These are phyloP conservation scores for Cabera pusaria DNA, from an alignment of 2,888 invertebrate species.

Conservation along the genomic window DNA sequence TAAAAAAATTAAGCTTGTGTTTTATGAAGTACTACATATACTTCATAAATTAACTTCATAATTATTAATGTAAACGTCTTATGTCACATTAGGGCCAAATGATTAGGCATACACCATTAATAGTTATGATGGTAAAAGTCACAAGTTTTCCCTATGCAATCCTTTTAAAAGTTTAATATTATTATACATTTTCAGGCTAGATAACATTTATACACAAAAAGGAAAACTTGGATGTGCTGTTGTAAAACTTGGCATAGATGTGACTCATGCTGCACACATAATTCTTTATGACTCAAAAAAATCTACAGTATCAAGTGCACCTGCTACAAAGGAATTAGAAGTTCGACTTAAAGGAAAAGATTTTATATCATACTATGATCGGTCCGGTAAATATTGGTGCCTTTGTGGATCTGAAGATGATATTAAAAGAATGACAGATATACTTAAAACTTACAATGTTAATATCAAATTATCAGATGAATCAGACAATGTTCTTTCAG, in stretches of 20 bases:
- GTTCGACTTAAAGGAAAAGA: conserved; percentile 54
- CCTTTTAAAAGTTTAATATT: too few species aligned
- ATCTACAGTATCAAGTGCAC: conserved; percentile 57
- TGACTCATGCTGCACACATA: background rate
- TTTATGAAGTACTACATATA: too few species aligned
- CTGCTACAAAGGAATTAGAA: conserved; percentile 47
- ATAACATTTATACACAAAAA: conserved; percentile 54
- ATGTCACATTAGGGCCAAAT: too few species aligned
- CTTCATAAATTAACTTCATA: too few species aligned
- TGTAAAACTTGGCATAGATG: conserved; percentile 49
- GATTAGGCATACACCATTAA: too few species aligned
- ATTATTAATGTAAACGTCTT: too few species aligned
- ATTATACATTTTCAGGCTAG: conserved; percentile 62
- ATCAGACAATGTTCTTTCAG: conserved; percentile 35
- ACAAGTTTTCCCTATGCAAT: too few species aligned
- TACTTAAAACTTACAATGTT: conserved; percentile 47
- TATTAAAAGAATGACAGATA: conserved; percentile 47
- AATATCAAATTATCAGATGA: conserved; percentile 35
- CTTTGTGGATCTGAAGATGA: conserved; percentile 55
- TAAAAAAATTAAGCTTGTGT: too few species aligned
- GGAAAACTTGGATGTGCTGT: conserved; percentile 73
- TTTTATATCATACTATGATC: conserved; percentile 67
- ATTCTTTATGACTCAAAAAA: conserved; percentile 68
- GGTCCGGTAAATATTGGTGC: conserved; percentile 63
- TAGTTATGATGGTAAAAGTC: too few species aligned